Evolutionary conservation across 2,888 invertebrate species (phyloP).

Genomic region (Ochropacha duplaris): DNA sequence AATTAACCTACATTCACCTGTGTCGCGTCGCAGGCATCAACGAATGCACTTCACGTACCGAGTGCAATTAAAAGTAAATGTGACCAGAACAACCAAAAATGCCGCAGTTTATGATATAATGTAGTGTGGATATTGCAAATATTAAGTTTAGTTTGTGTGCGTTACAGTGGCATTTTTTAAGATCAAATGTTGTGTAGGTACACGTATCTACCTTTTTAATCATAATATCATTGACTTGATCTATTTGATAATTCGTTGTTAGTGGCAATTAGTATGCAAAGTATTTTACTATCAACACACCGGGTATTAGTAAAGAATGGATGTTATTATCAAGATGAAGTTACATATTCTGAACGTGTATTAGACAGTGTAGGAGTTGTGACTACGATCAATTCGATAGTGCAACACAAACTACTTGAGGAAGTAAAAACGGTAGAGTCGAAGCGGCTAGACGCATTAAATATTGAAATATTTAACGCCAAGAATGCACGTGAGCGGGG

Average conservation of each 20-base stretch:
- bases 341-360: background rate
- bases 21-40: no score
- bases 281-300: background rate
- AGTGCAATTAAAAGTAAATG: no score
- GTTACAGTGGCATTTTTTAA: no score
- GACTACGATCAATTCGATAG: constrained; percentile 4
- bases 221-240: no score
- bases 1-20: no score
- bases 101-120: no score
- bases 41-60: no score
- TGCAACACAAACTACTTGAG: constrained; percentile 6
- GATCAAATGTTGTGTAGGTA: no score
- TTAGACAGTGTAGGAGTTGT: background rate
- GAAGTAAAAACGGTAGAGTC: constrained; percentile 27
- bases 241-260: constrained; percentile 4
- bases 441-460: constrained; percentile 53
- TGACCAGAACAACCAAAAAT: no score
- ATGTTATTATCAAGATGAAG: background rate
- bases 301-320: background rate
- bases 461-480: constrained; percentile 47
- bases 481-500: constrained; percentile 18
- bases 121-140: no score
- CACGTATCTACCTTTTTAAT: no score
- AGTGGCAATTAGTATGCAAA: constrained; percentile 17
- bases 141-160: no score